Base-by-base conservation (phyloP, 2,888 invertebrate genomes). In the Liodrosophila aerea region DNA sequence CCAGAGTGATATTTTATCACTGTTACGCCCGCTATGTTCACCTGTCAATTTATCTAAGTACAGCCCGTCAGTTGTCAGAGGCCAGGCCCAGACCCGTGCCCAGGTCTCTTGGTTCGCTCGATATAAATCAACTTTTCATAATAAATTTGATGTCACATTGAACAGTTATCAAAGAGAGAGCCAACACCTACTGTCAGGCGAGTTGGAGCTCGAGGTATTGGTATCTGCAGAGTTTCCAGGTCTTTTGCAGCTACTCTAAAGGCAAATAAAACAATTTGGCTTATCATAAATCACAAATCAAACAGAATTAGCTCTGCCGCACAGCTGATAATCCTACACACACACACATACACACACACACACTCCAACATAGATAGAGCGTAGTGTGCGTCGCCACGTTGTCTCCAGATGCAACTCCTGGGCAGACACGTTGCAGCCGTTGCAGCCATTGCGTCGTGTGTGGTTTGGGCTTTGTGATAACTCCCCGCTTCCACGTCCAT, bases 71-170 rank as follows among this genome's bases (percentile, higher is more conserved):
- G 59, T 76, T 82, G 76, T 76, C 76, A 72, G 65, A 45, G 36
- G 73, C 37, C 63, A 30, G 41, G 13, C 31, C 33, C 49, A 22
- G 22, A 4, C 5, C 22, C 5, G 5, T 22, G 22, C 22, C 22
- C 5, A 22, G 22, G 22, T 5, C 22, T 4, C 22, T 22, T 22
- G 22, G 60, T 39, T 15, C 37, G 22, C 40, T 56, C 74, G 87
- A 85, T 85, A 85, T 85, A 87, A 83, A 87, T 86, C 85, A 86
- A 76, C 68, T 43, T 49, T 64, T 58, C 67, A 76, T 80, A 64
- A 83, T 80, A 73, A 76, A 70, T 83, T 67, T 49, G 66, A 49
- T 78, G 77, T 73, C 84, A 83, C 73, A 80, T 70, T 65, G 31
- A 56, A 43, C 45, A 65, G 76, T 72, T 77, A 82, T 68, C 68